A percentile compares a stretch with the other conserved stretches of the same genome.
Conservation (phyloP, 2,113 vertebrate genomes). For the Callospermophilus lateralis region DNA sequence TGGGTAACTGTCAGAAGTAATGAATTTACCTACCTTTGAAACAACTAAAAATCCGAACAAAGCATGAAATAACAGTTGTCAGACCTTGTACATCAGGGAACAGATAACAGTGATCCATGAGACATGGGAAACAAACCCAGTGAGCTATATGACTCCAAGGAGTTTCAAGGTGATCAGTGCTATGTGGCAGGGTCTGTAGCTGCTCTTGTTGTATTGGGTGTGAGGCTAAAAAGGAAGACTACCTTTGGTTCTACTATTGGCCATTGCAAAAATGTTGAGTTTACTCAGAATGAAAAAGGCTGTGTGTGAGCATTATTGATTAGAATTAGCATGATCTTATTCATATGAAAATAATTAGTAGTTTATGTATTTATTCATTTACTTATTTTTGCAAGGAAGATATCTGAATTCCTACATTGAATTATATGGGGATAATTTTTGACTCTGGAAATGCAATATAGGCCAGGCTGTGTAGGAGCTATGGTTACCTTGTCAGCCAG, state of each 20-base stretch:
- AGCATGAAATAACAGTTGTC: neutral
- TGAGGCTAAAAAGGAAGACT: accelerated
- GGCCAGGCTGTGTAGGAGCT: too few species aligned
- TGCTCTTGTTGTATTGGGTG: neutral
- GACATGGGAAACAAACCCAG: neutral
- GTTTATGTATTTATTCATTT: neutral
- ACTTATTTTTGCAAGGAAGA: neutral
- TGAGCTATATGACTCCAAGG: neutral
- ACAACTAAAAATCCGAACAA: neutral
- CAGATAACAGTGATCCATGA: neutral
- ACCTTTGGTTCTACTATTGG: accelerated
- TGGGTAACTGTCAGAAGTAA: neutral
- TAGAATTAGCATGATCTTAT: neutral
- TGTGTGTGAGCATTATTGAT: neutral
- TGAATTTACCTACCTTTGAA: neutral
- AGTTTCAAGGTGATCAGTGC: neutral
- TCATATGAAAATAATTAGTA: neutral
- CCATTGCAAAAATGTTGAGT: neutral
- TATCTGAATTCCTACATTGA: neutral
- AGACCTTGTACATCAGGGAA: neutral
- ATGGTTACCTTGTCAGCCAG: neutral
- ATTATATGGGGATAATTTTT: neutral
- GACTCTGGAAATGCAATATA: neutral
- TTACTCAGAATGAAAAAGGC: neutral
- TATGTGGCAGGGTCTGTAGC: neutral